Conservation (phyloP, 2,113 vertebrate species). For the Hypocryptadius cinnamomeus region DNA sequence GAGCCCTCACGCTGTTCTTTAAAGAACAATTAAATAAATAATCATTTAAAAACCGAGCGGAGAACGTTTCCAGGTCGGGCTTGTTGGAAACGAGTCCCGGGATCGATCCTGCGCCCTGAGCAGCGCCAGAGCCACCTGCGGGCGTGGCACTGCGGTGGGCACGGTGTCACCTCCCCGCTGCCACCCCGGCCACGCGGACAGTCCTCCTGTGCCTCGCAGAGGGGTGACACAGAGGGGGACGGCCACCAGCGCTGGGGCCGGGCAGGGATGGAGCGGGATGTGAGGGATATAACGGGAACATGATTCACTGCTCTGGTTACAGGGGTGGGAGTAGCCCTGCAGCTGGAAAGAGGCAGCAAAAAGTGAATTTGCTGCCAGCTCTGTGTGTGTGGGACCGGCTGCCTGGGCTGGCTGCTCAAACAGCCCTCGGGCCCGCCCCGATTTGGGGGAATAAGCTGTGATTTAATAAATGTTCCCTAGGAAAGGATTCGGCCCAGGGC, state of each 20-base stretch:
- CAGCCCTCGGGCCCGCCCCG: accelerated
- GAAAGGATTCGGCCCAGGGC: not conserved
- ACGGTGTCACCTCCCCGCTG: not conserved
- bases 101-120: not conserved
- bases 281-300: not conserved
- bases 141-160: accelerated
- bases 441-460: not conserved
- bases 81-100: not conserved
- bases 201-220: no score
- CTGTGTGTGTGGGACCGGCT: not conserved
- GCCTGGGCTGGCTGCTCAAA: not conserved
- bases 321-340: not conserved
- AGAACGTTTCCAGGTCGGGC: not conserved
- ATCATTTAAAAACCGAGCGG: accelerated
- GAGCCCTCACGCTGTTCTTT: not conserved
- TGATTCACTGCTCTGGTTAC: not conserved
- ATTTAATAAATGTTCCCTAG: not conserved
- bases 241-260: not conserved
- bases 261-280: not conserved
- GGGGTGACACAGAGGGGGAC: not conserved
- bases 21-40: not conserved
- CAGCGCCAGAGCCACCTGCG: not conserved
- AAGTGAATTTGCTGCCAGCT: not conserved
- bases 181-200: not conserved
- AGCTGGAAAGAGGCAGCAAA: not conserved